Base-by-base conservation (phyloP, 1,140 invertebrate genomes). In the Zaprionus gabonicus region DNA sequence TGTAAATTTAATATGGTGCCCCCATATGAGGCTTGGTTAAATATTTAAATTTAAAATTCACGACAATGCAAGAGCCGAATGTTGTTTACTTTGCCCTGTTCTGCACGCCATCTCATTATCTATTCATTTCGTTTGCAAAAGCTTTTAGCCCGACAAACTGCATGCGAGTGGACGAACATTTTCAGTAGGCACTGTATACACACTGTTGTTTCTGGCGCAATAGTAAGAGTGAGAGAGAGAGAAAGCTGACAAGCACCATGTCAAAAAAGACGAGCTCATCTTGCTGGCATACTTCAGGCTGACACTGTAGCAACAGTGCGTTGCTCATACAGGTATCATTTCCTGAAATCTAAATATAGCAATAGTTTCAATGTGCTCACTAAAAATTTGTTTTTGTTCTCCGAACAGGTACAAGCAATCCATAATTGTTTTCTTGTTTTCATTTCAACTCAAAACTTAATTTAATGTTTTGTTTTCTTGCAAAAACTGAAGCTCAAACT, bases 11-110 rank as follows among this genome's bases (percentile, higher is more conserved):
- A 55, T 55, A 31, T 63, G 44, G 28, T 6, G 27, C 17, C 28
- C 17, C 5, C 17, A 17, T 63, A 12, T 63, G 36, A 55, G 34
- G 62, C n/a, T 25, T 57, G 15, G 36, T 20, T 66, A 41, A 44
- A 57, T 66, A 66, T 44, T 57, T 66, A 25, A 57, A 56, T 44
- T 66, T 66, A n/a, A 31, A 67, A 57, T 67, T 58, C 36, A 41
- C 13, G 38, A 58, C 65, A 67, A 67, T 66, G 25, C 25, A 17
- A 66, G 25, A 28, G 51, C 15, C 15, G 38, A 65, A 55, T 65
- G 28, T 13, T 55, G 49, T 38, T 65, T 51, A 51, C 34, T 28
- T 56, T 44, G n/a, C 31, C 7, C 20, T 27, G 28, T 55, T 65
- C 46, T 55, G 13, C 63, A 20, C 63, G 41, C 20, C 34, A 56